Evolutionary conservation across 1,140 invertebrate species (phyloP), one percentile per base, ranked within the genome.

Genomic region (Kradibia gibbosae): DNA sequence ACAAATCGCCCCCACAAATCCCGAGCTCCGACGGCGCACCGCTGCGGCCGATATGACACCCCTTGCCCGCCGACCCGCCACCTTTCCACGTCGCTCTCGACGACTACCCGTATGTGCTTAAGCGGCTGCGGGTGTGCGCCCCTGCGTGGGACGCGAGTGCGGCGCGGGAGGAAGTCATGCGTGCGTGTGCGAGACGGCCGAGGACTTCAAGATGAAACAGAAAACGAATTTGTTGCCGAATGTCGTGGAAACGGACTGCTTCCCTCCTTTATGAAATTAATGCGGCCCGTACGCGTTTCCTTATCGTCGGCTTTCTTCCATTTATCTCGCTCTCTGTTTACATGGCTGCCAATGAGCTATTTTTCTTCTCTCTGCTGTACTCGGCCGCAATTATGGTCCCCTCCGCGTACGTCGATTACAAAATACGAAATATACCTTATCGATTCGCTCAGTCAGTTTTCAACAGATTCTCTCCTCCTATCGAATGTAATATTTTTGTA

Each of bases 1-100:
- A 67, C 82, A 81, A 42, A 81, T 83, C 79, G 82, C 80, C 83
- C 42, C 67, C 83, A 34, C 45, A 25, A n/a, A n/a, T 7, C 28
- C 20, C 31, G 25, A 25, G 73, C 73, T 53, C 42, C 73, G 34
- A 31, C 48, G 48, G 71, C 48, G 22, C 57, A 36, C 60, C 67
- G 72, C 42, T 50, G 34, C n/a, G 42, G 45, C 70, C 78, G 70
- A 80, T 80, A 80, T 80, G 78, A 80, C 78, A 75, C 79, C 79
- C 72, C 50, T 62, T 36, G 34, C 55, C 1, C 42, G 2, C 5
- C 34, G 7, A 11, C 34, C 55, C 70, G 11, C 53, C 62, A 3
- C 17, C 13, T 22, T 78, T 55, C 77, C 42, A n/a, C n/a, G 8
- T 28, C 34, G 22, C 71, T 28, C 45, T 20, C 13, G 13, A 22